These are phyloP conservation scores for Trinectes maculatus DNA, from an alignment of 2,113 vertebrate genomes.

Conservation along the genomic window DNA sequence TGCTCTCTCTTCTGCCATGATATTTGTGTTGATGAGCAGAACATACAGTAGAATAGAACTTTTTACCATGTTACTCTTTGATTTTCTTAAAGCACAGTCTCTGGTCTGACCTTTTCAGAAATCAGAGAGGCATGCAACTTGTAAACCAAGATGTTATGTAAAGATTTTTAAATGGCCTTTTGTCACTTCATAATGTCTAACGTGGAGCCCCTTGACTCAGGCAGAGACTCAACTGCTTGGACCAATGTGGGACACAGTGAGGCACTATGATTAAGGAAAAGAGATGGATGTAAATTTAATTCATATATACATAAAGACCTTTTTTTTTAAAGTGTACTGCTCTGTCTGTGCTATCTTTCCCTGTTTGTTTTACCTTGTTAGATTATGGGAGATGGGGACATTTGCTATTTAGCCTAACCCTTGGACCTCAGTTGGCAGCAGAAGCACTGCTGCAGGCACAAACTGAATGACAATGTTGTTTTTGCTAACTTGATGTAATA, in stretches of 20 bases:
- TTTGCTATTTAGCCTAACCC: constrained; percentile 63
- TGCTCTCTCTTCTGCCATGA: constrained; percentile 80
- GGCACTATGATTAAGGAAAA: constrained; percentile 43
- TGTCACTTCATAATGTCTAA: constrained; percentile 33
- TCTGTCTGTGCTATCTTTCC: constrained; percentile 72
- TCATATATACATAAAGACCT: constrained; percentile 42
- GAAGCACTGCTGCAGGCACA: constrained; percentile 53
- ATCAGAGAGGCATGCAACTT: constrained; percentile 40
- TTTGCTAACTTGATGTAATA: constrained; percentile 54
- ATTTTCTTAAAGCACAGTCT: constrained; percentile 68
- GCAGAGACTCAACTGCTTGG: constrained; percentile 36
- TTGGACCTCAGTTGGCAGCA: constrained; percentile 67
- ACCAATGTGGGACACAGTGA: constrained; percentile 43
- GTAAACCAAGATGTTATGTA: constrained; percentile 32
- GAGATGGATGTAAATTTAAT: constrained; percentile 75
- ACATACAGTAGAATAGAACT: constrained; percentile 60
- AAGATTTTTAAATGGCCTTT: constrained; percentile 64
- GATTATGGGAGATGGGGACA: constrained; percentile 34
- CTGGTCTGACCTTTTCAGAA: constrained; percentile 63
- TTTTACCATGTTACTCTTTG: constrained; percentile 50
- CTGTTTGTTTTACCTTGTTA: constrained; percentile 62
- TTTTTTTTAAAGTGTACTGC: constrained; percentile 65
- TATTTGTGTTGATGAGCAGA: constrained; percentile 72
- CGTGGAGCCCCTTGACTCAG: constrained; percentile 25
- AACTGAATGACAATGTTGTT: constrained; percentile 57